A percentile compares a stretch with the other conserved stretches of the same genome.
phyloP scores from a whole-genome alignment of 2,888 invertebrate species.

The Platypus cylindrus region DNA sequence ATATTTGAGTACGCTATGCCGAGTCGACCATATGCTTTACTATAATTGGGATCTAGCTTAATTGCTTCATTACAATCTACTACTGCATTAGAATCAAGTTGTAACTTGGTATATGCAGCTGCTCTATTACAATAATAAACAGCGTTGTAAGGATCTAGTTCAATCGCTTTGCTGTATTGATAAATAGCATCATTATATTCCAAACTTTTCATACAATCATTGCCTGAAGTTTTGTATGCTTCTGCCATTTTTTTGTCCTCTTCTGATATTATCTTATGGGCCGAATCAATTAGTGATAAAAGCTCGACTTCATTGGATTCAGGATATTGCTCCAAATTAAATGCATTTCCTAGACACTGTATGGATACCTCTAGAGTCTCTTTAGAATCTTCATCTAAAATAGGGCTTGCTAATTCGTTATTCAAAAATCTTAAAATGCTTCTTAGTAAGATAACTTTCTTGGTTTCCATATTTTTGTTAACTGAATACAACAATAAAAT shows the following conservation, averaged over 20 bases:
- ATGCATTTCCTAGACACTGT: slow-evolving; percentile 88
- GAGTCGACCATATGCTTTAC: slow-evolving; percentile 89
- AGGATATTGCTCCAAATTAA: slow-evolving; percentile 44
- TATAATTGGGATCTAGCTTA: slow-evolving; percentile 77
- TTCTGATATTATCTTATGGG: slow-evolving; percentile 30
- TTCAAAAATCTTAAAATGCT: slow-evolving; percentile 29
- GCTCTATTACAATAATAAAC: slow-evolving; percentile 97
- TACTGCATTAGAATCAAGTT: slow-evolving; percentile 71
- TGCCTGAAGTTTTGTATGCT: slow-evolving; percentile 75
- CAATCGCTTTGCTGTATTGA: slow-evolving; percentile 76
- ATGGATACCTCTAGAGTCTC: slow-evolving; percentile 88
- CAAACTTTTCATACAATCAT: slow-evolving; percentile 75
- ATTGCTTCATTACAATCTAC: slow-evolving; percentile 85
- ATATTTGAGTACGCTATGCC: slow-evolving; percentile 79
- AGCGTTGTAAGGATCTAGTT: slow-evolving; percentile 75
- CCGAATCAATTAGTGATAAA: slow-evolving; percentile 14
- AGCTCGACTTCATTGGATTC: slow-evolving; percentile 19
- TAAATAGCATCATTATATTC: slow-evolving; percentile 69
- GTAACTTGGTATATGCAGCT: slow-evolving; percentile 84
- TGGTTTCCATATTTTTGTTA: slow-evolving; percentile 12
- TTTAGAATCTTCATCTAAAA: slow-evolving; percentile 29
- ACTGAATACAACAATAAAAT: too few relatives aligned
- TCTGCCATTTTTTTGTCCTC: slow-evolving; percentile 62
- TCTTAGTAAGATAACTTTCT: slow-evolving; percentile 20
- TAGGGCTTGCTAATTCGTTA: slow-evolving; percentile 24